Base-by-base conservation (phyloP, 2,888 invertebrate genomes). In the Steinernema hermaphroditum region DNA sequence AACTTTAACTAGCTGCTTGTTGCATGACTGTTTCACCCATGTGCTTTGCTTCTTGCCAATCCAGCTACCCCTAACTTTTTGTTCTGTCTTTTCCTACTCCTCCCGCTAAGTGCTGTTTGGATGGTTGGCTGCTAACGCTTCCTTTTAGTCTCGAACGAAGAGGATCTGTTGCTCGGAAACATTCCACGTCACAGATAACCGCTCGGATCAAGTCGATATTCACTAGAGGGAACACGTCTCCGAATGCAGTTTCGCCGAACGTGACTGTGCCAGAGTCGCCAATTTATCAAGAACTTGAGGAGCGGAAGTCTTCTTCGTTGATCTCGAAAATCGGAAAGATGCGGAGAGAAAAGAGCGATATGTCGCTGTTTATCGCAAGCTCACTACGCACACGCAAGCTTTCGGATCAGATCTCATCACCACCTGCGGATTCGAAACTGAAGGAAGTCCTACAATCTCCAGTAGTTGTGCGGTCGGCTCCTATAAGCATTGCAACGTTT, bases 121-220 rank as follows among this genome's bases (percentile, higher is more conserved):
- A 32, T 62, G 62, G 62, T 62, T 62, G 62, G 29, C 62, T 62
- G 32, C 62, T 62, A 62, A 62, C 62, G 62, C 62, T 62, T 62
- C 62, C 62, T 62, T 62, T 62, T 62, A 62, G 62, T 34, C 16
- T 62, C 62, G 62, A 62, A 62, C 62, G 62, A 62, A 62, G 29
- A 62, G 62, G 62, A 29, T 32, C 62, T 62, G 29, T 62, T 8
- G 4, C 29, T 16, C 27, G 62, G 32, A 62, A 62, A 32, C 29
- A 29, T 19, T 62, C 62, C 2, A 62, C 62, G 14, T 62, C 62
- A 32, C 62, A 62, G 32, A 24, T 62, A 2, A 62, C 62, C 6
- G 27, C 62, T 14, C 29, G 62, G n/a, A 29, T 62, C 62, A 62
- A 62, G 62, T 62, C 62, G 16, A 29, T 62, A 12, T 62, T 62